A percentile compares a stretch with the other conserved stretches of the same genome.
Conservation (phyloP, 2,113 vertebrate genomes). For the Pycnonotus jocosus region DNA sequence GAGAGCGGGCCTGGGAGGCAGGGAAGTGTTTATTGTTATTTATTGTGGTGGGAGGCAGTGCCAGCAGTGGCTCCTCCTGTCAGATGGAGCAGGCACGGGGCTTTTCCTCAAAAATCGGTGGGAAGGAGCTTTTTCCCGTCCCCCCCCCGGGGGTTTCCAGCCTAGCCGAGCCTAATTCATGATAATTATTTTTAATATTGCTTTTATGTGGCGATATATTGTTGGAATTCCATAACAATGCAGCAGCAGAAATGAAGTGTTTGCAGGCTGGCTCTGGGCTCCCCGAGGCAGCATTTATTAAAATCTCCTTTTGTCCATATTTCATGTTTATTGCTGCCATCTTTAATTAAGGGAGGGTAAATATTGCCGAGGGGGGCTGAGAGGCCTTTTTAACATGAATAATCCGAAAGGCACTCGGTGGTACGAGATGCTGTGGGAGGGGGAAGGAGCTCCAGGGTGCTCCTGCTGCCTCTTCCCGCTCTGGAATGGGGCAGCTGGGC, state of each 20-base stretch:
- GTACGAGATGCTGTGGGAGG: not conserved
- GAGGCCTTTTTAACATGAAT: not conserved
- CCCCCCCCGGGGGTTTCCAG: not conserved
- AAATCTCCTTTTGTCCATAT: not conserved
- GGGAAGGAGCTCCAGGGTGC: not conserved
- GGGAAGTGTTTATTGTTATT: fast-evolving
- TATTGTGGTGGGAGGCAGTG: fast-evolving
- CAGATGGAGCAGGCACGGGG: fast-evolving
- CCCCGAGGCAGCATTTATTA: not conserved
- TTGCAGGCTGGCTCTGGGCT: not conserved
- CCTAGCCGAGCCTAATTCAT: not conserved
- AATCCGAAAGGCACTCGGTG: not conserved
- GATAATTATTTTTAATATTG: not conserved
- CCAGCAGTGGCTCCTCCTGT: fast-evolving
- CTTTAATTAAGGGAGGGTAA: conserved; percentile 60
- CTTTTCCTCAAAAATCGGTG: not conserved
- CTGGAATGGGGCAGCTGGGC: not conserved
- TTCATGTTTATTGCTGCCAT: conserved; percentile 39
- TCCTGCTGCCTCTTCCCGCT: not conserved
- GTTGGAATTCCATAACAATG: not conserved
- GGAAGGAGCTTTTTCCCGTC: fast-evolving
- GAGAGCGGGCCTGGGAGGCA: fast-evolving
- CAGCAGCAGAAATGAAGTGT: not conserved
- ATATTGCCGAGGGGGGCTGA: not conserved
- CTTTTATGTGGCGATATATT: not conserved